Base-by-base conservation (phyloP, 2,888 invertebrate genomes). In the Raillietiella orientalis region DNA sequence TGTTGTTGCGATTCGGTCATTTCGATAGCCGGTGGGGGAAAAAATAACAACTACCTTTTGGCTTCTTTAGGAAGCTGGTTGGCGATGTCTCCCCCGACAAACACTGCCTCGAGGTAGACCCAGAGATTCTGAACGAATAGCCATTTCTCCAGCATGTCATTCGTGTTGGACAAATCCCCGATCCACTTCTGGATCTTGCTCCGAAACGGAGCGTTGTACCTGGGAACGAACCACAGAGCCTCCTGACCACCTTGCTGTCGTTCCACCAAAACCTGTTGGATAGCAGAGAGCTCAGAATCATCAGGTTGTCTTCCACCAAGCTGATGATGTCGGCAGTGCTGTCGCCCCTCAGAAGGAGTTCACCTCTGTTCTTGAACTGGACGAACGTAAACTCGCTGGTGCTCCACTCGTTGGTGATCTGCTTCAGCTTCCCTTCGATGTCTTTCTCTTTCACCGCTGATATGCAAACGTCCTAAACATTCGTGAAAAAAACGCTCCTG, bases 81-180 rank as follows among this genome's bases (percentile, higher is more conserved):
- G n/a, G 90, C 90, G 37, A 90, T 90, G 42, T 90, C 90, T 28
- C 90, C 90, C 3, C 90, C 90, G 1, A 90, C 87, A 46, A 90
- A 90, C 2, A 90, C 90, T 0, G 90, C 90, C 46, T 90, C 90
- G 13, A 90, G 51, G 42, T 90, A 90, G 0, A 90, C 84, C 90
- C 90, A 90, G 65, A 90, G 71, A 42, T 90, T 90, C 46, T 90
- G 90, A 0, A 90, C 87, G 2, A 82, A 55, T 21, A 90, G 54
- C 90, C 90, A 90, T 31, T 84, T 59, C 45, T 90, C 87, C 27
- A 90, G 54, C 38, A 90, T 82, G 47, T 90, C 90, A 43, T 87
- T 84, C 0, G 87, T 84, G 42, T 79, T 84, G 26, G 82, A 79
- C 26, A 90, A 50, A 45, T 90, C 84, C 34, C 66, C 62, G 2